Conservation (phyloP, 1,140 invertebrate species). For the Hydropsyche tenuis region DNA sequence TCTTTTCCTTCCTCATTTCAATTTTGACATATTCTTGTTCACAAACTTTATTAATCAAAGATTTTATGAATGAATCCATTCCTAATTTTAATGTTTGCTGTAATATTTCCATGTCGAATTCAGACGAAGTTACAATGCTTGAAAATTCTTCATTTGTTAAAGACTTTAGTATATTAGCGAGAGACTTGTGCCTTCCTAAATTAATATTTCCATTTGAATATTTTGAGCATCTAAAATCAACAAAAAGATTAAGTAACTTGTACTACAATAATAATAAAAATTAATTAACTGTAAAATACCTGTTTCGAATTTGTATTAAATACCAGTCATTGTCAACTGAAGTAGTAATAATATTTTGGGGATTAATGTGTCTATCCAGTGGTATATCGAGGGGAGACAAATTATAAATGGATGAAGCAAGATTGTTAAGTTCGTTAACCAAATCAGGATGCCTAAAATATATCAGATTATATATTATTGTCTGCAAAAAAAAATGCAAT, state of each 20-base stretch:
- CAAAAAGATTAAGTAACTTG: constrained; percentile 4
- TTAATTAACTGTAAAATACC: constrained; percentile 45
- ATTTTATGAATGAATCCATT: constrained; percentile 50
- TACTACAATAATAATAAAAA: constrained; percentile 10
- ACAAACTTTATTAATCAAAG: constrained; percentile 54
- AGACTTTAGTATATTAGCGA: constrained; percentile 35
- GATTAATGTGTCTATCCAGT: constrained; percentile 56
- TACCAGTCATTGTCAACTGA: constrained; percentile 56
- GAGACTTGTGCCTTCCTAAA: constrained; percentile 37
- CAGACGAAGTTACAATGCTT: constrained; percentile 37
- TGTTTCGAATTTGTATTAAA: constrained; percentile 57
- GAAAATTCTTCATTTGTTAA: constrained; percentile 42
- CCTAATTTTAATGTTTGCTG: constrained; percentile 39
- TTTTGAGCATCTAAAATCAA: constrained; percentile 46
- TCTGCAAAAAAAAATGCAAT: neutral
- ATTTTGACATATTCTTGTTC: constrained; percentile 50
- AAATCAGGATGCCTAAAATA: constrained; percentile 54
- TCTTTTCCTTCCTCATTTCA: constrained; percentile 53
- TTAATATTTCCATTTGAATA: constrained; percentile 36
- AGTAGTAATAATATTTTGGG: constrained; percentile 56
- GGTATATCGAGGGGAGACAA: constrained; percentile 59
- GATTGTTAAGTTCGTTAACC: constrained; percentile 55
- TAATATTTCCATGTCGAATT: constrained; percentile 46
- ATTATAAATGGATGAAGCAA: constrained; percentile 57
- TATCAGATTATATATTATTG: neutral